Conservation (phyloP, 2,797 vertebrate species). For the Coranthus polyacanthus region DNA sequence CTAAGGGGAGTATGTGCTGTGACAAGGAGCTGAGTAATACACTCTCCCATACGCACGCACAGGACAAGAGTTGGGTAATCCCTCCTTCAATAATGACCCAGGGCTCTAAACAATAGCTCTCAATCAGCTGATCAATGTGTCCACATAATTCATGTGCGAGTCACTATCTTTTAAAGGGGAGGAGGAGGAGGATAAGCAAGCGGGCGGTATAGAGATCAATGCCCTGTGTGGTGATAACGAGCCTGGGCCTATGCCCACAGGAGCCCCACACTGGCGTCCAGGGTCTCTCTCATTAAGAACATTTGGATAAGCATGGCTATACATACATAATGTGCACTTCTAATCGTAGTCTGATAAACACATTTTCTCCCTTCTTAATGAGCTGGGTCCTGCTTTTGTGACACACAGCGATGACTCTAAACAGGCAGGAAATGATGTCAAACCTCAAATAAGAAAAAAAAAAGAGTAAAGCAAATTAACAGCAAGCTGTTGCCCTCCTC, state of each 20-base stretch:
- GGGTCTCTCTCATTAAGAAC: slow-evolving; percentile 82
- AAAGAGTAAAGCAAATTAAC: slow-evolving; percentile 78
- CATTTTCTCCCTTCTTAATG: slow-evolving; percentile 73
- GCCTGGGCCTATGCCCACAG: slow-evolving; percentile 91
- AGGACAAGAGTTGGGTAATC: slow-evolving; percentile 90
- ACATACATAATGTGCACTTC: slow-evolving; percentile 82
- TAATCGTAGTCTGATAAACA: slow-evolving; percentile 82
- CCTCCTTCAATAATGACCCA: slow-evolving; percentile 96
- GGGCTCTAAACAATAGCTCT: slow-evolving; percentile 96
- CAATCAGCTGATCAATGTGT: slow-evolving; percentile 99
- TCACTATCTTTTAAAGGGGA: slow-evolving; percentile 90
- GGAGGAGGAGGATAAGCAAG: slow-evolving; percentile 89
- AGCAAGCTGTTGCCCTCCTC: slow-evolving; percentile 82
- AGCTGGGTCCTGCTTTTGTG: slow-evolving; percentile 75
- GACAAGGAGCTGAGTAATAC: slow-evolving; percentile 86
- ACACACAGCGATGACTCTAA: slow-evolving; percentile 69
- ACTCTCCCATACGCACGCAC: slow-evolving; percentile 76
- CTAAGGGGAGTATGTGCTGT: slow-evolving; percentile 68
- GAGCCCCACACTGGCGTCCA: slow-evolving; percentile 85
- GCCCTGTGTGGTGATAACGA: slow-evolving; percentile 93
- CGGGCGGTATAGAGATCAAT: slow-evolving; percentile 95
- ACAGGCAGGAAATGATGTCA: slow-evolving; percentile 82
- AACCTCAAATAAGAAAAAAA: slow-evolving; percentile 55
- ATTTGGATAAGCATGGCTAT: slow-evolving; percentile 85
- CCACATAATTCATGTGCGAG: slow-evolving; percentile 98